A percentile compares a stretch with the other conserved stretches of the same genome.
Conservation (phyloP, 1,140 invertebrate genomes). For the Araneus ventricosus region DNA sequence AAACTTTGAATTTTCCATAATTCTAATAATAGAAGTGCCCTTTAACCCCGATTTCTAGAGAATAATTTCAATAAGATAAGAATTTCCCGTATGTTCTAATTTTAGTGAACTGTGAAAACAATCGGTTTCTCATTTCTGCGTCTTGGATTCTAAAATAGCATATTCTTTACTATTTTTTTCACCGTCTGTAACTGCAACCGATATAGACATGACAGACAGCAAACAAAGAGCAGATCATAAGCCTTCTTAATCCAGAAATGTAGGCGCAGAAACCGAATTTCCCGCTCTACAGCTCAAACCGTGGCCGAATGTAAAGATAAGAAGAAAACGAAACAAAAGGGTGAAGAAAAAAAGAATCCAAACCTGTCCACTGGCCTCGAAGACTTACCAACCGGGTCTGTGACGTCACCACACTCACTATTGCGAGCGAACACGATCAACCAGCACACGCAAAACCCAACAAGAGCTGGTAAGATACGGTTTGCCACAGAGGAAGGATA, state of each 20-base stretch:
- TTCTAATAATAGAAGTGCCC: no score
- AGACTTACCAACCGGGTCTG: constrained; percentile 68
- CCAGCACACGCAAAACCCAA: constrained; percentile 16
- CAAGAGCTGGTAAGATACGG: background rate
- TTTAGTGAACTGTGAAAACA: no score
- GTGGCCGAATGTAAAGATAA: background rate
- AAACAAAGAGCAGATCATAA: background rate
- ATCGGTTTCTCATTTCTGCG: no score
- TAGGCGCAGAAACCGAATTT: background rate
- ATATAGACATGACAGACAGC: no score
- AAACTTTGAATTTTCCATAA: no score
- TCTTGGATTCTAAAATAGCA: no score
- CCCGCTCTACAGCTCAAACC: background rate
- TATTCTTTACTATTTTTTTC: no score
- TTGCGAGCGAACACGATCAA: constrained; percentile 24
- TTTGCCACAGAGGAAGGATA: background rate
- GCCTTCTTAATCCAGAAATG: background rate
- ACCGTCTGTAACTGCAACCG: no score
- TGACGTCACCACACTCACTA: constrained; percentile 53
- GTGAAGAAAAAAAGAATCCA: background rate
- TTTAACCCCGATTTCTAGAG: no score
- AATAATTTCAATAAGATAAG: no score
- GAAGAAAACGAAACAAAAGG: constrained; percentile 30
- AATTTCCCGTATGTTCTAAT: no score
- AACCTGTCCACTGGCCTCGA: constrained; percentile 73